Percentiles rank a stretch among this genome's conserved stretches.
These are phyloP conservation scores for Neomorphus geoffroyi DNA, from an alignment of 2,797 vertebrate genomes.

Conservation along the genomic window DNA sequence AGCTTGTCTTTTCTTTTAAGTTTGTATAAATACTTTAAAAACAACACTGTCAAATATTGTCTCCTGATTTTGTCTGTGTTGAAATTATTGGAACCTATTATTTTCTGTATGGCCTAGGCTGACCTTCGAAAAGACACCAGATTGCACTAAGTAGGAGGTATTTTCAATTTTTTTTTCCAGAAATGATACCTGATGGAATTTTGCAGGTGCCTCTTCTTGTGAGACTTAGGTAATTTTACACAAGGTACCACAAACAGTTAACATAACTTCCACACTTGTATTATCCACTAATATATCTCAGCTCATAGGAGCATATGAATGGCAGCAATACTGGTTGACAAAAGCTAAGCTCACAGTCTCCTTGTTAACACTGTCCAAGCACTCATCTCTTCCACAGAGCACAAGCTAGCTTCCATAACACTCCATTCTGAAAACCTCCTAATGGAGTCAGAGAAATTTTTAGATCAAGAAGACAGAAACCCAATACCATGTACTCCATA, in stretches of 20 bases:
- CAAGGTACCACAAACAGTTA: not conserved
- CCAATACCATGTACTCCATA: not conserved
- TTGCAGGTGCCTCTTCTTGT: not conserved
- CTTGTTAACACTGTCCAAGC: not conserved
- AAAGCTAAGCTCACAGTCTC: not conserved
- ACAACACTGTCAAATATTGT: not conserved
- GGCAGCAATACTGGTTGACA: not conserved
- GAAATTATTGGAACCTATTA: not conserved
- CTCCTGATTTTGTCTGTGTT: not conserved
- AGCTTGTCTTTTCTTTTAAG: not conserved
- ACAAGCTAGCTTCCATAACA: not conserved
- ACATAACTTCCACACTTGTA: not conserved
- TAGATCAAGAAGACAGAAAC: not conserved
- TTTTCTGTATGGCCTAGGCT: not conserved
- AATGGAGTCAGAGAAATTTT: not conserved
- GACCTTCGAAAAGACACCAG: not conserved
- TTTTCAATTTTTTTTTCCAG: not conserved
- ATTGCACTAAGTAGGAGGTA: not conserved
- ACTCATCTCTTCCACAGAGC: not conserved
- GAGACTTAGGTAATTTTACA: not conserved
- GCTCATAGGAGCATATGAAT: not conserved
- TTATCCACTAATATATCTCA: not conserved
- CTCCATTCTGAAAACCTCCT: not conserved
- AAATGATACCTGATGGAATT: not conserved
- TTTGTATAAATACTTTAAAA: not conserved